These are phyloP conservation scores for Calyptomena viridis DNA, from an alignment of 2,113 vertebrate genomes.

Conservation along the genomic window DNA sequence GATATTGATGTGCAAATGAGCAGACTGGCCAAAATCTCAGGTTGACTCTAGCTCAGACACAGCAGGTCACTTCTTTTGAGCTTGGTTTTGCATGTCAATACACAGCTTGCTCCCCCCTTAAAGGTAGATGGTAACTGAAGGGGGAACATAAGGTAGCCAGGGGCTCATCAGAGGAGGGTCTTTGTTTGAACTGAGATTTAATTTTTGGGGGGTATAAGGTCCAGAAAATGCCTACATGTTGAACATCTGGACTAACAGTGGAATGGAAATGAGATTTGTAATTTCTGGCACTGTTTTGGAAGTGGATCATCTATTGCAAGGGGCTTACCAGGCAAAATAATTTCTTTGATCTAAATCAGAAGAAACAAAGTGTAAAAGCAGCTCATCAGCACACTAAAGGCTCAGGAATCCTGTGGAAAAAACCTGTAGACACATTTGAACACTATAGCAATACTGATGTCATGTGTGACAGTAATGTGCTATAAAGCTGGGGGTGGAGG, in stretches of 20 bases:
- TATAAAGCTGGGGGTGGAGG: background rate
- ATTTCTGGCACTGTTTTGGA: background rate
- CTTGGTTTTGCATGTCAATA: constrained; percentile 45
- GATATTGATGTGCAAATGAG: constrained; percentile 57
- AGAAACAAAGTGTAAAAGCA: background rate
- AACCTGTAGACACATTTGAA: background rate
- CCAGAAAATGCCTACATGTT: background rate
- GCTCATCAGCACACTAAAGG: constrained; percentile 25
- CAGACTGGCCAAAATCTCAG: background rate
- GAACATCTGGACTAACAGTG: background rate
- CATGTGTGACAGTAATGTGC: background rate
- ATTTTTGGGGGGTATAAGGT: background rate
- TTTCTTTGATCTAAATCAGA: constrained; percentile 33
- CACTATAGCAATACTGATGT: background rate
- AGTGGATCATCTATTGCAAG: background rate
- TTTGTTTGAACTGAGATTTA: background rate
- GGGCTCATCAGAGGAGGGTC: background rate
- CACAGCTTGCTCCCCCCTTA: constrained; percentile 1
- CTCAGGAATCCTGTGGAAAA: background rate
- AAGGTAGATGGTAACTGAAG: background rate
- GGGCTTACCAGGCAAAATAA: background rate
- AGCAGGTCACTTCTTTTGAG: constrained; percentile 29
- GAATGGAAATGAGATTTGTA: background rate
- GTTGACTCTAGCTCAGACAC: constrained; percentile 22
- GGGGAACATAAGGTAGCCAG: background rate